Evolutionary conservation across 2,888 invertebrate genomes (phyloP), one percentile per base, ranked within the genome.

Genomic region (Galeopsomyia nigrocyanea): DNA sequence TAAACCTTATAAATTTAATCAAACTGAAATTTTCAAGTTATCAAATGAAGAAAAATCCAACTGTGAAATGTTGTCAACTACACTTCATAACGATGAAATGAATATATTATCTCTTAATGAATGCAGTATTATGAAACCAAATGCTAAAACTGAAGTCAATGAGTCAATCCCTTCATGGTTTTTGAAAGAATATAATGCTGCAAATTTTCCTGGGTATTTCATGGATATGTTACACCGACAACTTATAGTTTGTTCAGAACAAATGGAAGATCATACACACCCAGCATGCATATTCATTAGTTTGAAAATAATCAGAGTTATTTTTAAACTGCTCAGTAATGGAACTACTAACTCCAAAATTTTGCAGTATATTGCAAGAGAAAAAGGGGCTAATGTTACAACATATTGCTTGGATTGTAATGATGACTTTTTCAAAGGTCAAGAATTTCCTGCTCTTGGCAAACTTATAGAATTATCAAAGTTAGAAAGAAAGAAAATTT

Each of bases 261-360:
- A 93, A 87, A 90, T 94, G 6, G 94, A 95, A 84, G 91, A 93
- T 83, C 90, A 89, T 79, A 83, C 85, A 3, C 88, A 89, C 62
- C 87, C 89, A 6, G 90, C 92, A 75, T 89, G 91, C 7, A 90
- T 90, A 78, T 80, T 88, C 7, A 88, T 90, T 63, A 89, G 90
- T 39, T 81, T 92, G 74, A 89, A 90, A 14, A 90, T 95, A 75
- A 79, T 94, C 47, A 86, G 88, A 78, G 90, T 90, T 74, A 89
- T 91, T 63, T 91, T 88, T 77, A 82, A 85, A 1, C 71, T 90
- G 19, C 68, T 90, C 2, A 79, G 73, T 22, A 77, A 78, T n/a
- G 78, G 68, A 22, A 56, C 65, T 31, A 19, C 68, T 22, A 70
- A 75, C 46, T 71, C 62, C 57, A 65, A 61, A 7, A 79, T 76